Evolutionary conservation across 2,888 invertebrate species (phyloP).

Genomic region (Ophonus ardosiacus): DNA sequence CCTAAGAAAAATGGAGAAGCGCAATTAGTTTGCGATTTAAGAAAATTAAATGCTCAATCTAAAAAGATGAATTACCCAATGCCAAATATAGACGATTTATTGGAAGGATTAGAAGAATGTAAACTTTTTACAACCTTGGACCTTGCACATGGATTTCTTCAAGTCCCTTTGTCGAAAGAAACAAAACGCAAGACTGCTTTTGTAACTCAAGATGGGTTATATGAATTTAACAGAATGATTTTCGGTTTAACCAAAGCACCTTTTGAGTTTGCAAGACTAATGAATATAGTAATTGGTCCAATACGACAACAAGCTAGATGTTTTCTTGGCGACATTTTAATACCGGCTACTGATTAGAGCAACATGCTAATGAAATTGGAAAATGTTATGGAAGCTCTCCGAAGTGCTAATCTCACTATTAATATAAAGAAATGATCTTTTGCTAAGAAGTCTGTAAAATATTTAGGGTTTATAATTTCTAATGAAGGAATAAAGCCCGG

Average conservation of each 20-base stretch:
- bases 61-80: conserved; percentile 65
- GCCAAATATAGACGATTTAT: conserved; percentile 65
- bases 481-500: no score
- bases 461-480: no score
- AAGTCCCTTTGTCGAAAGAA: conserved; percentile 67
- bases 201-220: conserved; percentile 67
- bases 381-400: not conserved
- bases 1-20: conserved; percentile 65
- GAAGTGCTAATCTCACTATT: not conserved
- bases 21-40: conserved; percentile 66
- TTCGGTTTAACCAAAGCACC: not conserved
- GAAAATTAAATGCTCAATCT: conserved; percentile 65
- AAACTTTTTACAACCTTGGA: conserved; percentile 68
- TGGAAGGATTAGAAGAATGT: conserved; percentile 65
- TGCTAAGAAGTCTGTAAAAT: no score
- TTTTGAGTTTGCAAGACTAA: conserved; percentile 1
- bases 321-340: not conserved
- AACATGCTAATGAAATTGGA: conserved; percentile 65
- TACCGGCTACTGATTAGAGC: no score
- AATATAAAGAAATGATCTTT: not conserved
- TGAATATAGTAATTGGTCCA: not conserved
- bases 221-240: not conserved
- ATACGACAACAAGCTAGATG: not conserved
- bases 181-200: conserved; percentile 68
- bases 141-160: conserved; percentile 67